Evolutionary conservation across 2,888 invertebrate species (phyloP), one percentile per base, ranked within the genome.

Genomic region (Aproaerema taeniolella): DNA sequence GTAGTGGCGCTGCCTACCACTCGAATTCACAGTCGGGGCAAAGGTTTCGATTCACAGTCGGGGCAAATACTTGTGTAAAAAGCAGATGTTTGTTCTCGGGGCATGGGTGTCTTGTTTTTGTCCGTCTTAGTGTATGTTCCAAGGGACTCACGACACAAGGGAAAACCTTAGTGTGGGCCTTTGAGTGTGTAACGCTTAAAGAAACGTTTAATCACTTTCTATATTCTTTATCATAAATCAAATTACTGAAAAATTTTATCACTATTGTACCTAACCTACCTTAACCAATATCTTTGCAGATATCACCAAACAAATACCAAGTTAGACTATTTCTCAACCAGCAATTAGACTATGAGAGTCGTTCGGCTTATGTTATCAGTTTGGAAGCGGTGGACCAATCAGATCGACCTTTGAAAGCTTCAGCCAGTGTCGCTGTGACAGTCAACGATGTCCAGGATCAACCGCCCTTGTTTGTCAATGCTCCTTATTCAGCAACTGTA

Each of bases 391-490:
- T 80, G 1, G 94, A 94, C 55, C 80, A 87, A 6, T 90, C 91
- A 1, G 89, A 89, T 31, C 88, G 88, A 52, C 88, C 91, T 0
- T 68, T 93, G 3, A 88, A 88, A 24, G 91, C 93, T 0, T 77
- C 89, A 10, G 93, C 95, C 0, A 92, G 92, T 30, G 89, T 96
- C 8, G 90, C 93, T 0, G 91, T 93, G 0, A 90, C 92, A 28
- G 89, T 96, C 4, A 78, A 90, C 43, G 96, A 96, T 62, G 91
- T 94, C 0, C 96, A 92, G 64, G 95, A 96, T 70, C 94, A 94
- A 55, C 92, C 93, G 5, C 95, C 95, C 0, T 79, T 89, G n/a
- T 95, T 96, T 58, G 67, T 92, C 1, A 93, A 93, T 61, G 92
- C 93, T 0, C 95, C 95, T 0, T 95, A 93, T 59, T 93, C 93